phyloP scores from a whole-genome alignment of 2,888 invertebrate species.

The Ommatoiulus sabulosus region DNA sequence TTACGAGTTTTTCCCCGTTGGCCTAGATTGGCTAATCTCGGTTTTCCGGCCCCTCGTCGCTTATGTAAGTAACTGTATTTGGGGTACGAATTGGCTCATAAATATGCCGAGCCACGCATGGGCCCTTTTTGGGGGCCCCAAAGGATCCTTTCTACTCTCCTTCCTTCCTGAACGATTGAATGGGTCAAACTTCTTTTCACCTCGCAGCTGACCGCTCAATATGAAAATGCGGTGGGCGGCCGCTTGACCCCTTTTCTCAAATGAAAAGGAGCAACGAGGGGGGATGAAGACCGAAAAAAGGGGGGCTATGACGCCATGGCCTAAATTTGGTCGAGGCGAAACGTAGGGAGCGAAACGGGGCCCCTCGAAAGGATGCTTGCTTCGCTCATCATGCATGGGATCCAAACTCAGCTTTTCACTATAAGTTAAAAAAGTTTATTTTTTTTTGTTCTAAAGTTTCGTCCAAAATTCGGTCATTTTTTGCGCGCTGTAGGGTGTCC shows the following conservation, averaged over 20 bases:
- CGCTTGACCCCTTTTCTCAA: background rate
- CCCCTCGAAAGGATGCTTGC: background rate
- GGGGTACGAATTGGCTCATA: background rate
- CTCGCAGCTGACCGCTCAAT: background rate
- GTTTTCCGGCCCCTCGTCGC: background rate
- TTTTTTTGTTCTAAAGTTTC: too few species aligned
- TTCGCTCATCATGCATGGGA: background rate
- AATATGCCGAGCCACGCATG: background rate
- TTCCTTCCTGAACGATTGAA: background rate
- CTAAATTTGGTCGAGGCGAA: constrained; percentile 2
- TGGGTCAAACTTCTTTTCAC: background rate
- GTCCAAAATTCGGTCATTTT: too few species aligned
- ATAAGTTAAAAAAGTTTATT: too few species aligned
- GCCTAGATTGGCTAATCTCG: background rate
- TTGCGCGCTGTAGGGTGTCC: too few species aligned
- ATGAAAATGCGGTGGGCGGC: constrained; percentile 34
- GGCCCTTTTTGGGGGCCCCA: background rate
- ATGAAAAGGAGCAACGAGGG: constrained; percentile 3
- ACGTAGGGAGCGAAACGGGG: background rate
- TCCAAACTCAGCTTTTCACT: too few species aligned
- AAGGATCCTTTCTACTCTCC: background rate
- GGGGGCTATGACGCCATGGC: constrained; percentile 25
- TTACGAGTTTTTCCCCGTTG: background rate
- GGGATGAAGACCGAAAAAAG: constrained; percentile 8
- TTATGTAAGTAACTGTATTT: background rate